Percentiles rank a stretch among this genome's conserved stretches.
These are phyloP conservation scores for Pipistrellus kuhlii DNA, from an alignment of 2,797 vertebrate species.

Conservation along the genomic window DNA sequence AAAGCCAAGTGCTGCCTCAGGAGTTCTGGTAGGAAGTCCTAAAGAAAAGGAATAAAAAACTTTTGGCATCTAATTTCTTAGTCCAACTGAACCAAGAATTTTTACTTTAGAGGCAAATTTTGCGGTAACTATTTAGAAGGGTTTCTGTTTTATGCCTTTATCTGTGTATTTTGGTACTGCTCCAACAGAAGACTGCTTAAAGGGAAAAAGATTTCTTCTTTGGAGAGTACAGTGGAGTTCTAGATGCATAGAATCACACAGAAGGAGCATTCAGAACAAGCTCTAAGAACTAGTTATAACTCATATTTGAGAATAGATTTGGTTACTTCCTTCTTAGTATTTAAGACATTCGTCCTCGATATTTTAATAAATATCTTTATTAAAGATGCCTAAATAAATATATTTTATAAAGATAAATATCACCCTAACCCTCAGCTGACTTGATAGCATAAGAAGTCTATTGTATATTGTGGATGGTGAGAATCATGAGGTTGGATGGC, in stretches of 20 bases:
- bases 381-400: not conserved
- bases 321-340: not conserved
- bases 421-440: not conserved
- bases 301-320: not conserved
- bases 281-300: not conserved
- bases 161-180: not conserved
- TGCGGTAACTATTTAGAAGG: not conserved
- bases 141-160: constrained; percentile 52
- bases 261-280: not conserved
- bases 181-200: not conserved
- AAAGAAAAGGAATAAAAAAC: constrained; percentile 75
- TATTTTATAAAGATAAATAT: constrained; percentile 33
- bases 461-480: not conserved
- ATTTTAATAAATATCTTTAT: constrained; percentile 57
- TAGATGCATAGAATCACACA: not conserved
- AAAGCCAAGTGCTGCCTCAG: constrained; percentile 75
- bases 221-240: not conserved
- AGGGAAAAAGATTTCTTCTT: not conserved
- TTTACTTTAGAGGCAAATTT: constrained; percentile 55
- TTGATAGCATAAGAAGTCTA: constrained; percentile 31
- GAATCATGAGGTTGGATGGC: not conserved
- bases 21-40: constrained; percentile 78
- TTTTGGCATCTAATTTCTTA: constrained; percentile 70
- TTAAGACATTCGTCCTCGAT: not conserved
- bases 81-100: constrained; percentile 43